Evolutionary conservation across 1,140 invertebrate genomes (phyloP), one percentile per base, ranked within the genome.

Genomic region (Anastatus disparis): DNA sequence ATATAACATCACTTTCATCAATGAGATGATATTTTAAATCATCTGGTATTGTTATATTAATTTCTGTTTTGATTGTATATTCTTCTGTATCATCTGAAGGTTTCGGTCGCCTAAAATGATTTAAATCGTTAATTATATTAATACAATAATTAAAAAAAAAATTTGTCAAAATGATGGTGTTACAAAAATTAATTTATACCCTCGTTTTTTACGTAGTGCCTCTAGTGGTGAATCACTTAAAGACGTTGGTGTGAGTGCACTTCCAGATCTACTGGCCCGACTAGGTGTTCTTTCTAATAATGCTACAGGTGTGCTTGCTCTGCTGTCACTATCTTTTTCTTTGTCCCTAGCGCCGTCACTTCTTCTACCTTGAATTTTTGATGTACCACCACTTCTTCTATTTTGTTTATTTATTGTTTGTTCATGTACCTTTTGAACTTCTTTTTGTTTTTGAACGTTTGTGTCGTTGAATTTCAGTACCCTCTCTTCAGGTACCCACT

Each of bases 1-100:
- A 93, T 61, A 99, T 92, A 0, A 95, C 89, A 84, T 98, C 96
- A 93, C 95, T 97, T 84, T 99, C 97, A 82, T 99, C 97, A 1
- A 98, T 95, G 3, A 99, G 86, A 89, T 94, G 95, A 26, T 92
- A 91, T 83, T 97, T 98, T 0, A 99, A 84, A 81, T 97, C 95
- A 80, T 98, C 96, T 0, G 97, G 97, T 62, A 99, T 92, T 85
- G 95, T 95, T 13, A 98, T 93, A 82, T 95, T 94, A 0, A 97
- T 89, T 80, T 93, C 92, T 0, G 92, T 89, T 85, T 96, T 96
- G 2, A 91, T 89, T 42, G 94, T 81, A 80, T 93, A 97, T 76
- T 97, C 95, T 77, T 96, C 92, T 0, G 89, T 90, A 79, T 94
- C 92, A 15, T 92, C 90, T 29, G 66, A 73, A 70, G 66, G 62